A percentile compares a stretch with the other conserved stretches of the same genome.
Evolutionary conservation across 2,113 vertebrate genomes (phyloP).

Genomic region (Anhinga rufa): DNA sequence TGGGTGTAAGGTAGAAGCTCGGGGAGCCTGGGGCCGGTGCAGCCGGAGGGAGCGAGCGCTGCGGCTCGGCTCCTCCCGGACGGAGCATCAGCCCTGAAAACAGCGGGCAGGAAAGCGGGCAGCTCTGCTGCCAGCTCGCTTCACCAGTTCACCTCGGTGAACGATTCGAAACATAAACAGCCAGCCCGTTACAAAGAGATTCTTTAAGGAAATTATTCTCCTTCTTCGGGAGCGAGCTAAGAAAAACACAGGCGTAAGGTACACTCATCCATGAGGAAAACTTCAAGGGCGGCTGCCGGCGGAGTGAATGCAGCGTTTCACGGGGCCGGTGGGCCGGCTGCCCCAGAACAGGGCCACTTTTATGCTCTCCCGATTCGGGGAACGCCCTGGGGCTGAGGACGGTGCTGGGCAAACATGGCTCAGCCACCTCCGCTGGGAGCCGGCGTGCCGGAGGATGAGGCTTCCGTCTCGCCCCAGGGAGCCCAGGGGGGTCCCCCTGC

Average conservation of each 20-base stretch:
- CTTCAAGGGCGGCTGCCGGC: background rate
- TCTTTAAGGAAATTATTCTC: slow-evolving; percentile 24
- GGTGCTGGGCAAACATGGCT: background rate
- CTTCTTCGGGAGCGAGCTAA: slow-evolving; percentile 3
- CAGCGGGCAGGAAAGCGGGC: background rate
- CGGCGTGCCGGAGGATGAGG: background rate
- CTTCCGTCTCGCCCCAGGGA: background rate
- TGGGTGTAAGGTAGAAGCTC: background rate
- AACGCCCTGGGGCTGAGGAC: background rate
- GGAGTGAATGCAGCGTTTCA: background rate
- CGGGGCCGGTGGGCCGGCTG: background rate
- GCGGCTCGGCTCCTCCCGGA: background rate
- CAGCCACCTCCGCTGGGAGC: background rate
- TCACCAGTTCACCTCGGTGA: background rate
- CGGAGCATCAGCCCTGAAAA: background rate
- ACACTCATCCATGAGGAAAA: background rate
- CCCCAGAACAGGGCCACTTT: slow-evolving; percentile 42
- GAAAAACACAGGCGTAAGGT: background rate
- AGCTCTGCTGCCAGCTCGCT: background rate
- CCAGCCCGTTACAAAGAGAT: slow-evolving; percentile 18
- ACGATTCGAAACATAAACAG: background rate
- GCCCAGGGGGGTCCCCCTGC: background rate
- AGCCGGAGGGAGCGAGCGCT: fast-evolving
- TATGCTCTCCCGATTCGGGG: background rate
- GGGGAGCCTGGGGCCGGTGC: background rate